Evolutionary conservation across 1,140 invertebrate species (phyloP).

Genomic region (Polypedilum vanderplanki): DNA sequence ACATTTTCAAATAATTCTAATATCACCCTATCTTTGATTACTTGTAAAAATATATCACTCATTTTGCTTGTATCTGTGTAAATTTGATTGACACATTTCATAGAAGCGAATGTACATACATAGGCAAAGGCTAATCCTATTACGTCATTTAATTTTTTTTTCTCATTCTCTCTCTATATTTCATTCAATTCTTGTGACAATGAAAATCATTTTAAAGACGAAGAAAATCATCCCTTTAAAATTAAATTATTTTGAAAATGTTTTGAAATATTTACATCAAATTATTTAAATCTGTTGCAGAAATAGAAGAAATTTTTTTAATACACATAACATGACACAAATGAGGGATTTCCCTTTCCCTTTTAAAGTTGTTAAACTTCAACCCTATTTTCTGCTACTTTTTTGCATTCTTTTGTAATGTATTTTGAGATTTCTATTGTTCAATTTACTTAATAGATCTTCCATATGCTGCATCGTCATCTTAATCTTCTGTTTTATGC

Average conservation of each 20-base stretch:
- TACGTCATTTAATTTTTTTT: slow-evolving; percentile 19
- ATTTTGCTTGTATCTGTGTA: neutral
- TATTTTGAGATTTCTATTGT: neutral
- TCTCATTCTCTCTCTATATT: neutral
- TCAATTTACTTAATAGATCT: neutral
- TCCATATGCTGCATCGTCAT: neutral
- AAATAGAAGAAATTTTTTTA: slow-evolving; percentile 1
- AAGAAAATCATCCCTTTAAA: neutral
- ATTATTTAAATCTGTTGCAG: slow-evolving; percentile 18
- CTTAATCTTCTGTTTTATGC: neutral
- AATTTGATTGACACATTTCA: slow-evolving; percentile 3
- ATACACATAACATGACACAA: slow-evolving; percentile 13
- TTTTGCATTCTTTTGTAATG: neutral
- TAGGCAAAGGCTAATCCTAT: neutral
- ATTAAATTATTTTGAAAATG: slow-evolving; percentile 4
- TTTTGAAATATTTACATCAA: slow-evolving; percentile 14
- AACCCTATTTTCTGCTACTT: neutral
- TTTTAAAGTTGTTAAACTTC: slow-evolving; percentile 3
- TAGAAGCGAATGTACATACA: neutral
- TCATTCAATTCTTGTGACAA: neutral
- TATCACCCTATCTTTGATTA: neutral
- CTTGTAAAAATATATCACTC: slow-evolving; percentile 7
- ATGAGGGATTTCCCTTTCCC: slow-evolving; percentile 13
- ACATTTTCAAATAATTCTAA: no score
- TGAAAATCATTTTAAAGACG: neutral